Evolutionary conservation across 1,140 invertebrate genomes (phyloP), one percentile per base, ranked within the genome.

Genomic region (Tetraneura akinire): DNA sequence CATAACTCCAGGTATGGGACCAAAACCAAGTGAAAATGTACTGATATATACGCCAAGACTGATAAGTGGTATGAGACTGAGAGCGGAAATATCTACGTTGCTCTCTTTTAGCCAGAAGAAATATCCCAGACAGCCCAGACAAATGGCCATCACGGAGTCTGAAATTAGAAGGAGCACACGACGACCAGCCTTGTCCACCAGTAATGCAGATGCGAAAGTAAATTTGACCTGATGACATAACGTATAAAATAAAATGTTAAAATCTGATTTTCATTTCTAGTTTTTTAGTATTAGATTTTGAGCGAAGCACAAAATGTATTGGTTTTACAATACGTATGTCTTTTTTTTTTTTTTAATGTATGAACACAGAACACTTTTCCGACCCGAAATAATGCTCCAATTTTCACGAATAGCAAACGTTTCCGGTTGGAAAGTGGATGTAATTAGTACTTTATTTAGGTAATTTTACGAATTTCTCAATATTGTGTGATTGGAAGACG

Each of bases 1-100:
- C 89, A 94, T 91, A 86, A 93, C 89, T 91, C 92, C 94, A 0
- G 92, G 91, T 37, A 95, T 90, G 0, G 92, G 92, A 3, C 92
- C 93, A 81, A 91, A 91, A 42, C 93, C 93, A 26, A 94, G 84
- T 0, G 91, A 91, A 85, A 94, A 94, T n/a, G 91, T 87, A 32
- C 92, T 84, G 45, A 94, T 92, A 85, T 93, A 96, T 1, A 92
- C 76, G 47, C 91, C 91, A 8, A 96, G 84, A 62, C 90, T 90
- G 1, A 90, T 81, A 1, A 96, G 84, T 0, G 94, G 92, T 53
- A 95, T 84, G 90, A 90, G 92, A 2, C 88, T 89, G 47, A 81
- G 70, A 0, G 90, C 84, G 83, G 86, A 83, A 11, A 86, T 86
- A 0, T 87, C 85, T 80, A 88, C 86, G 80, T 82, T 80, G 82